Evolutionary conservation across 2,113 vertebrate genomes (phyloP).

Genomic region (cat (Felis catus)): F.catus_Fca126_mat1.0 CM031413.1:86208001-86208500

Average conservation of each 20-base stretch:
- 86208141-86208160: background rate
- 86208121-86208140: background rate
- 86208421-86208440: background rate
- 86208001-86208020: background rate
- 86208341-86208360: background rate
- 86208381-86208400: background rate
- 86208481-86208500: slow-evolving; percentile 30
- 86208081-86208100: background rate
- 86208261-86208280: background rate
- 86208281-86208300: background rate
- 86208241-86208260: background rate
- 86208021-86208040: background rate
- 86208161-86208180: background rate
- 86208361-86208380: background rate
- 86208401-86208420: background rate
- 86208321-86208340: background rate
- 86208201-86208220: background rate
- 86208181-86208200: background rate
- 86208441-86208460: background rate
- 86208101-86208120: background rate
- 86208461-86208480: background rate
- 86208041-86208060: background rate
- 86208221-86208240: background rate
- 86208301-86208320: background rate
- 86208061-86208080: background rate